Evolutionary conservation across 2,797 vertebrate genomes (phyloP), one percentile per base, ranked within the genome.

Genomic region (Centroberyx gerrardi): DNA sequence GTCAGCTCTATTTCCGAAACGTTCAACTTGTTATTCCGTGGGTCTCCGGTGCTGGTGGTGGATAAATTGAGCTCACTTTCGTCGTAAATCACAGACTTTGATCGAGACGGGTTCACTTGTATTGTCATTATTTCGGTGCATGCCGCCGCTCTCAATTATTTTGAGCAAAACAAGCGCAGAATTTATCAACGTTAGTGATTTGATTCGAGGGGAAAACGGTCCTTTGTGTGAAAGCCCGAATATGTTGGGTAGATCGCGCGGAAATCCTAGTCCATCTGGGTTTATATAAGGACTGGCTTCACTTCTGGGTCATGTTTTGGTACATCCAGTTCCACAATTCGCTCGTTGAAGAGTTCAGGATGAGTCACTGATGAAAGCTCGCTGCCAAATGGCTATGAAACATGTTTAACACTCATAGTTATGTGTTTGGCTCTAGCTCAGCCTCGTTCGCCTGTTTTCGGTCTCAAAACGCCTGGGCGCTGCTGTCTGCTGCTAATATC

Each of bases 281-380:
- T 85, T 90, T 90, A 86, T 77, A 73, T 88, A 87, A 92, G 80
- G 74, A 74, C 82, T 49, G 48, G 33, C 80, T 75, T 72, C 82
- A 74, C 81, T 88, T 88, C 72, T 88, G 88, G 90, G 86, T 92
- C 88, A 82, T 92, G 88, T 91, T 93, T 88, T 90, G 81, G 87
- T 87, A 90, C 91, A 91, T 70, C 18, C 84, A 83, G 88, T 92
- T 85, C 84, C 61, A 54, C 76, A 61, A 80, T 88, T 88, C 68
- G 81, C 81, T 78, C 54, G 38, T 62, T 29, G 73, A 78, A 60
- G 73, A 91, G 84, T 92, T 89, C 72, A 66, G 62, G 80, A 85
- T 92, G 92, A 94, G 82, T 93, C 93, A 93, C 85, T 18, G 75
- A 74, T 36, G 15, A 62, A 62, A 83, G 81, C 77, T 62, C 42